A percentile compares a stretch with the other conserved stretches of the same genome.
These are phyloP conservation scores for Cephalopterus ornatus DNA, from an alignment of 2,113 vertebrate species.

Conservation along the genomic window DNA sequence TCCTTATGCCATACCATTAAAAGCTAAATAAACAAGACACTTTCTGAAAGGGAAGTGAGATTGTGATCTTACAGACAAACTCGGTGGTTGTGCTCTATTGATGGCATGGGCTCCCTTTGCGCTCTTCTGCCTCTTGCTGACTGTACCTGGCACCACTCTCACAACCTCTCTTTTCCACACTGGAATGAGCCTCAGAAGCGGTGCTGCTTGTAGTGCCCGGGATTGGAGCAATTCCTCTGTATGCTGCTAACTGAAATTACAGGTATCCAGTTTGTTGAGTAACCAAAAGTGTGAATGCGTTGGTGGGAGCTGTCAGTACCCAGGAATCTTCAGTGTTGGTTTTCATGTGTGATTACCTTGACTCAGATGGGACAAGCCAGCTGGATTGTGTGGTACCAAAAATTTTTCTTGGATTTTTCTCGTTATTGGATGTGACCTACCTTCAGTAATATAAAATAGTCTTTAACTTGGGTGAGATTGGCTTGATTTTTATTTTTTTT, in stretches of 20 bases:
- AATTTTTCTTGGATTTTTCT: constrained; percentile 23
- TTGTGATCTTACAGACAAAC: constrained; percentile 63
- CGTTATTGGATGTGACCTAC: constrained; percentile 5
- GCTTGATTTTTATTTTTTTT: neutral
- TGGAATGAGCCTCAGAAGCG: neutral
- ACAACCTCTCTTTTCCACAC: constrained; percentile 9
- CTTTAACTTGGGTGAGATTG: constrained; percentile 21
- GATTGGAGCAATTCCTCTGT: neutral
- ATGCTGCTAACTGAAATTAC: constrained; percentile 33
- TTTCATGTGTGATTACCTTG: neutral
- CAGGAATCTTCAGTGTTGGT: neutral
- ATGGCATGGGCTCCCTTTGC: neutral
- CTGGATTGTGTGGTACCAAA: constrained; percentile 51
- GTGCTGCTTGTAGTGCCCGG: neutral
- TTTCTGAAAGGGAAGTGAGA: constrained; percentile 77
- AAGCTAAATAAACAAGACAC: constrained; percentile 74
- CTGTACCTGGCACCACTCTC: neutral
- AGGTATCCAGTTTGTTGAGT: neutral
- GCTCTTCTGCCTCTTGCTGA: constrained; percentile 6
- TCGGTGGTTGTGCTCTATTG: neutral
- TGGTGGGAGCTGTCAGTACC: constrained; percentile 2
- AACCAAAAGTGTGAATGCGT: constrained; percentile 1
- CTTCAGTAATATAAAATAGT: constrained; percentile 44
- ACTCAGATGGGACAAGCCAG: neutral
- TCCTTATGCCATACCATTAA: constrained; percentile 67